phyloP scores from a whole-genome alignment of 2,113 vertebrate genomes.

The Misgurnus anguillicaudatus region DNA sequence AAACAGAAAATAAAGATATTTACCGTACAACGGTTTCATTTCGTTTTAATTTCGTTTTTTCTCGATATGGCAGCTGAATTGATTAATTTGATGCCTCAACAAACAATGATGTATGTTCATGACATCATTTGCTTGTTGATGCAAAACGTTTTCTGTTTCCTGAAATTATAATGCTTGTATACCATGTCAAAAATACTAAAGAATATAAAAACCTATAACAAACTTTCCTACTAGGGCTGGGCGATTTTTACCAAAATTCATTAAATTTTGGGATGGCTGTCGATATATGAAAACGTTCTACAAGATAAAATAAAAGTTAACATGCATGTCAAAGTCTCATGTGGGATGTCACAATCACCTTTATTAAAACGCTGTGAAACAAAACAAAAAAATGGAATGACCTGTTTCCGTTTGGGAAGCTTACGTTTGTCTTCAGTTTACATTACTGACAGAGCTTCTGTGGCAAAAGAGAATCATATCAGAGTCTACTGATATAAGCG shows the following conservation, averaged over 20 bases:
- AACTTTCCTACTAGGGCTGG: too few relatives aligned
- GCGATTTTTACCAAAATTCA: too few relatives aligned
- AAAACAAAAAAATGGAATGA: conserved; percentile 57
- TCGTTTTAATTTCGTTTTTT: conserved; percentile 61
- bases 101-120: conserved; percentile 68
- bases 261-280: too few relatives aligned
- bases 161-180: conserved; percentile 86
- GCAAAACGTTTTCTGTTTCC: conserved; percentile 91
- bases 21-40: conserved; percentile 63
- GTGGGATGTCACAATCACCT: too few relatives aligned
- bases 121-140: conserved; percentile 77
- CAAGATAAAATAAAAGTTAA: conserved; percentile 61
- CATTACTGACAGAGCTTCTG: too few relatives aligned
- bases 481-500: too few relatives aligned
- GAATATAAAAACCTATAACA: conserved; percentile 69
- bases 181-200: conserved; percentile 33
- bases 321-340: too few relatives aligned
- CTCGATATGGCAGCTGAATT: conserved; percentile 66
- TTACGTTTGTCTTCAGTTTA: too few relatives aligned
- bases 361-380: too few relatives aligned
- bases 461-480: too few relatives aligned
- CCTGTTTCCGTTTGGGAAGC: too few relatives aligned
- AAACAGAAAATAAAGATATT: conserved; percentile 93
- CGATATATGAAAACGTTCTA: conserved; percentile 26
- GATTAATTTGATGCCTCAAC: conserved; percentile 78